A percentile compares a stretch with the other conserved stretches of the same genome.
Evolutionary conservation across 2,113 vertebrate genomes (phyloP).

Genomic region (Saguinus imperator): DNA sequence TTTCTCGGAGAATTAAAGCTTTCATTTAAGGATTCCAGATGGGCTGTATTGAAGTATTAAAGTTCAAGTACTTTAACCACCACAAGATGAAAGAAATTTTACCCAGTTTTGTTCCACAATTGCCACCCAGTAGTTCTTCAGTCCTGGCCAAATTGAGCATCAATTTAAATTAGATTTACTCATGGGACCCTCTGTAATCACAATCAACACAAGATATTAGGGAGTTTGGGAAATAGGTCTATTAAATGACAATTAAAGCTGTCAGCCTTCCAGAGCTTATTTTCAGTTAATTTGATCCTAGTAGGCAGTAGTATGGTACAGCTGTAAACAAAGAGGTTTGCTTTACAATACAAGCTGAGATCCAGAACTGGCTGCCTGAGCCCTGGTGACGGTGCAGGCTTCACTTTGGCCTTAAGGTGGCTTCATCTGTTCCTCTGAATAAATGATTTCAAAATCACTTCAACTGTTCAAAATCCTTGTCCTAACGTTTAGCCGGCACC

Average conservation of each 20-base stretch:
- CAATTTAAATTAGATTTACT: slow-evolving; percentile 73
- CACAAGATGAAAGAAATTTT: slow-evolving; percentile 45
- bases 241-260: slow-evolving; percentile 72
- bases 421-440: neutral
- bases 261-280: slow-evolving; percentile 63
- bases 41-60: slow-evolving; percentile 56
- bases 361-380: neutral
- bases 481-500: neutral
- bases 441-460: neutral
- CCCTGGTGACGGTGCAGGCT: neutral
- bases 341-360: neutral
- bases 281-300: slow-evolving; percentile 39
- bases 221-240: slow-evolving; percentile 69
- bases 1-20: slow-evolving; percentile 65
- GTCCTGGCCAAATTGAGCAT: slow-evolving; percentile 60
- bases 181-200: slow-evolving; percentile 53
- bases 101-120: slow-evolving; percentile 65
- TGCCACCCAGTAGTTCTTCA: slow-evolving; percentile 62
- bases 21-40: slow-evolving; percentile 62
- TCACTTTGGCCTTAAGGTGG: neutral
- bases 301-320: slow-evolving; percentile 2
- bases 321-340: slow-evolving; percentile 11
- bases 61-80: slow-evolving; percentile 61
- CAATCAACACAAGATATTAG: slow-evolving; percentile 64
- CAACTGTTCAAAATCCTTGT: neutral